phyloP scores from a whole-genome alignment of 2,797 vertebrate species.

The Rhodeus uyekii region DNA sequence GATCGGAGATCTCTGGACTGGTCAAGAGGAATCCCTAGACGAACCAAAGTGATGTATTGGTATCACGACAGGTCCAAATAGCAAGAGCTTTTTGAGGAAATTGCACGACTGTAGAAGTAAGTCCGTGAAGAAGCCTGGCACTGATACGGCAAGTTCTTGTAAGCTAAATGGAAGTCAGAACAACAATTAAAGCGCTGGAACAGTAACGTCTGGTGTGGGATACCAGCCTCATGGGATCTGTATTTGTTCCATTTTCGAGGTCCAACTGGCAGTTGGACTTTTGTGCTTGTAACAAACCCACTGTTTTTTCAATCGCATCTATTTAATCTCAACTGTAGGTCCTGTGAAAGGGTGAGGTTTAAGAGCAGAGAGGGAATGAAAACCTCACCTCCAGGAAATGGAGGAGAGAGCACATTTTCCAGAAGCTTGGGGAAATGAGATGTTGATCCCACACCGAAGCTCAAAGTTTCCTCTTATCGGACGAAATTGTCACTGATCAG shows the following conservation, averaged over 20 bases:
- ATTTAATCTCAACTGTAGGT: slow-evolving; percentile 45
- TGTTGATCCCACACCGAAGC: slow-evolving; percentile 32
- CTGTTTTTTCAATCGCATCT: slow-evolving; percentile 38
- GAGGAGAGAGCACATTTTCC: slow-evolving; percentile 29
- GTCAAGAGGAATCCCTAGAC: background rate
- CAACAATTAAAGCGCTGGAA: slow-evolving; percentile 44
- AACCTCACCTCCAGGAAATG: slow-evolving; percentile 39
- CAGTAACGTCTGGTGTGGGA: slow-evolving; percentile 41
- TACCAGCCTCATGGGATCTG: slow-evolving; percentile 31
- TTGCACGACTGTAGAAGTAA: slow-evolving; percentile 22
- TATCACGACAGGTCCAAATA: slow-evolving; percentile 1
- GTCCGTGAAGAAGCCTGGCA: slow-evolving; percentile 25
- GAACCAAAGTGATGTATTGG: slow-evolving; percentile 25
- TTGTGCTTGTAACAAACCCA: slow-evolving; percentile 43
- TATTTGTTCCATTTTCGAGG: slow-evolving; percentile 44
- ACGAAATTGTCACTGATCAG: slow-evolving; percentile 10
- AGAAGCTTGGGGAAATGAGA: slow-evolving; percentile 40
- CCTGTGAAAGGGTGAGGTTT: slow-evolving; percentile 39
- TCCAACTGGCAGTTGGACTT: slow-evolving; percentile 47
- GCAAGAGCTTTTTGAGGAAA: slow-evolving; percentile 14
- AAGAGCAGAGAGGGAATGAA: slow-evolving; percentile 35
- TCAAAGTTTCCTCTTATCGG: slow-evolving; percentile 7
- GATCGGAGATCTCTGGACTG: slow-evolving; percentile 1
- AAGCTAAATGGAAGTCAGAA: slow-evolving; percentile 40
- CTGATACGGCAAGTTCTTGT: slow-evolving; percentile 27